Evolutionary conservation across 1,140 invertebrate genomes (phyloP).

Genomic region (Heliothis virescens): DNA sequence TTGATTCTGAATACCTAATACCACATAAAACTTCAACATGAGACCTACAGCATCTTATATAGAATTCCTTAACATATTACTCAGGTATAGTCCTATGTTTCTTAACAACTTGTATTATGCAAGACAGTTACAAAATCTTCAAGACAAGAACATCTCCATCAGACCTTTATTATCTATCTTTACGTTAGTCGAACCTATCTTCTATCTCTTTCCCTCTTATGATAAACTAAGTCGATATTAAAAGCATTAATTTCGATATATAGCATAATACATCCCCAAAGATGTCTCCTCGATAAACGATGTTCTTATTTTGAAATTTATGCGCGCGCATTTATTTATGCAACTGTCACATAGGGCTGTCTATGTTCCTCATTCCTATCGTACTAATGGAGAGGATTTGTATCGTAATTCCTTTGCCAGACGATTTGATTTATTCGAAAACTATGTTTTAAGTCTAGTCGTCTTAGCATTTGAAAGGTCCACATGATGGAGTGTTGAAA

Average conservation of each 20-base stretch:
- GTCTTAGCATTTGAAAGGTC: constrained; percentile 18
- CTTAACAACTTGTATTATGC: not conserved
- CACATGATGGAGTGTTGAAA: not conserved
- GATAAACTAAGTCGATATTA: constrained; percentile 9
- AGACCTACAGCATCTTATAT: not conserved
- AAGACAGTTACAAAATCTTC: constrained; percentile 23
- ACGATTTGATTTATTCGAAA: constrained; percentile 29
- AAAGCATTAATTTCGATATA: constrained; percentile 30
- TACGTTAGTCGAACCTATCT: not conserved
- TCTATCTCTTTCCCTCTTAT: constrained; percentile 1
- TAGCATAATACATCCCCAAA: constrained; percentile 30
- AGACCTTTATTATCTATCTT: not conserved
- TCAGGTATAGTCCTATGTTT: not conserved
- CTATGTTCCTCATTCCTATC: constrained; percentile 26
- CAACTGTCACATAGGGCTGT: constrained; percentile 53
- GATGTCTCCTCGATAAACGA: constrained; percentile 64
- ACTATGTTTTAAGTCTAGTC: not conserved
- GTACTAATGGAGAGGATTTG: constrained; percentile 34
- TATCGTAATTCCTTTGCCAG: constrained; percentile 33
- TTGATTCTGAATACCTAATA: not conserved
- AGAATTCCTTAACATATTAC: not conserved
- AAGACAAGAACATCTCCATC: constrained; percentile 30
- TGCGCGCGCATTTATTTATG: constrained; percentile 62
- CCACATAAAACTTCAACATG: constrained; percentile 14
- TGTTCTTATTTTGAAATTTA: constrained; percentile 77